Conservation (phyloP, 2,113 vertebrate species). For the Cathartes aura region DNA sequence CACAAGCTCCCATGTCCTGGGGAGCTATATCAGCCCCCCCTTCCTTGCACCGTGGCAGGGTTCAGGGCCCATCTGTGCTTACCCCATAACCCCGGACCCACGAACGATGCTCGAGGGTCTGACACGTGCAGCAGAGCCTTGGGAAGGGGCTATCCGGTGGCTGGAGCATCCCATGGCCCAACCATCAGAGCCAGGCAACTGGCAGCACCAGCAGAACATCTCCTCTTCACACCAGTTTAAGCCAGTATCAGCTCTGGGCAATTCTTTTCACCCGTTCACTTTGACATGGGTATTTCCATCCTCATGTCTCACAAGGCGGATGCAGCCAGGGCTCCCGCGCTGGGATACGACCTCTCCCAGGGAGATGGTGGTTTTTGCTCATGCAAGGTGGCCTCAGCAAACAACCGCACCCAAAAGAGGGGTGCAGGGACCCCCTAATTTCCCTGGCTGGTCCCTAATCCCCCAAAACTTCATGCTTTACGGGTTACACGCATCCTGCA, state of each 20-base stretch:
- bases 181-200: not conserved
- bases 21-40: too few relatives aligned
- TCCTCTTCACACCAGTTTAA: not conserved
- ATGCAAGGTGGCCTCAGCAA: not conserved
- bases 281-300: accelerated
- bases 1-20: not conserved
- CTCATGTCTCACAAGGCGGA: accelerated
- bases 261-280: not conserved
- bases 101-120: not conserved
- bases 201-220: not conserved
- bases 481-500: accelerated
- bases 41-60: accelerated
- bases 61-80: not conserved
- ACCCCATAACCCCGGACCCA: not conserved
- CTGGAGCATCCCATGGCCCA: not conserved
- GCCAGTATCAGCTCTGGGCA: not conserved
- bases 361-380: accelerated
- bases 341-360: accelerated
- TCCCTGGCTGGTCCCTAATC: not conserved
- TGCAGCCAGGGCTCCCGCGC: not conserved
- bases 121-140: not conserved
- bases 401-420: not conserved
- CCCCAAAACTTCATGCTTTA: not conserved
- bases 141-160: not conserved
- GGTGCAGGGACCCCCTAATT: not conserved